A percentile compares a stretch with the other conserved stretches of the same genome.
Conservation (phyloP, 2,113 vertebrate genomes). For the Rhadina sibilatrix region DNA sequence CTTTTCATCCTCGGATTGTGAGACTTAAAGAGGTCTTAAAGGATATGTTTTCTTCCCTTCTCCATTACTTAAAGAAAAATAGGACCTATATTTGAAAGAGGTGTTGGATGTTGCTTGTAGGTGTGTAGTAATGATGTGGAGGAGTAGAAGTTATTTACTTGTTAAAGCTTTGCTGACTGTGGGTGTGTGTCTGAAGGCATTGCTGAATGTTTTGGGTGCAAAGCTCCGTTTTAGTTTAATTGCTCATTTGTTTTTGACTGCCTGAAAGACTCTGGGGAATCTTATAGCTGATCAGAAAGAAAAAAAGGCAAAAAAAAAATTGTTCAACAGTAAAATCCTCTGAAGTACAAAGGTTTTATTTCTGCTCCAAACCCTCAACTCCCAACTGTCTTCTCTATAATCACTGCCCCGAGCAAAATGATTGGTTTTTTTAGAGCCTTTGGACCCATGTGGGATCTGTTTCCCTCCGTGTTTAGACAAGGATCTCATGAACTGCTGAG, state of each 20-base stretch:
- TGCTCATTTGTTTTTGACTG: conserved; percentile 40
- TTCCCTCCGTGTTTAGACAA: conserved; percentile 37
- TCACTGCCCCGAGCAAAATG: not conserved
- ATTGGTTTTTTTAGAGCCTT: conserved; percentile 14
- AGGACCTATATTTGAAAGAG: conserved; percentile 1
- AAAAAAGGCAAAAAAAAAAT: not conserved
- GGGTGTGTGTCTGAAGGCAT: conserved; percentile 38
- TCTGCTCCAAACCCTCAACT: not conserved
- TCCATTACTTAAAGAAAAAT: not conserved
- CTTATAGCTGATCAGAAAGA: not conserved
- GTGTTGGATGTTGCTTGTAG: conserved; percentile 5
- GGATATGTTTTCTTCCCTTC: not conserved
- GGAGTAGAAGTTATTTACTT: conserved; percentile 47
- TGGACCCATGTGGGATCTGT: not conserved
- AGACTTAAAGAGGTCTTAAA: not conserved
- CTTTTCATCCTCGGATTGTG: not conserved
- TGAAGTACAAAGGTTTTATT: conserved; percentile 1
- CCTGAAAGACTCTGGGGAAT: not conserved
- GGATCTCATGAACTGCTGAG: conserved; percentile 34
- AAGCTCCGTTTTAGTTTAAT: conserved; percentile 18
- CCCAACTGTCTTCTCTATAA: not conserved
- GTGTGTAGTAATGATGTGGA: conserved; percentile 32
- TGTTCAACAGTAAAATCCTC: not conserved
- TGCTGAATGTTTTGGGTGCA: conserved; percentile 34
- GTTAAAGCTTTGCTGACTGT: conserved; percentile 27